These are phyloP conservation scores for Coleophora flavipennella DNA, from an alignment of 2,888 invertebrate genomes.

Conservation along the genomic window DNA sequence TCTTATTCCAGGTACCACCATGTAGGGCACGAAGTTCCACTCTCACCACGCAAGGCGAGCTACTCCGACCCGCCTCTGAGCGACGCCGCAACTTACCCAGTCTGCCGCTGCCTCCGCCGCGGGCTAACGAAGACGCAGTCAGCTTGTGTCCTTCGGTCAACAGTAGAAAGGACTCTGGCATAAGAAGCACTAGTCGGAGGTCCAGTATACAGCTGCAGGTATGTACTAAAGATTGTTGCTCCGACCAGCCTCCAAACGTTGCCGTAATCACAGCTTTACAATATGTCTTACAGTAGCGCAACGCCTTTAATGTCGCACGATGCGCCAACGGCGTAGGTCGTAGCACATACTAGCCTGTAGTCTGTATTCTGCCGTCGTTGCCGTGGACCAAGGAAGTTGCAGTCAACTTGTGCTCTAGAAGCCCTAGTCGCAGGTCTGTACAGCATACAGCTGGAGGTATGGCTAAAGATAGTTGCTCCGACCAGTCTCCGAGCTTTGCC, in stretches of 20 bases:
- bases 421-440: conserved; percentile 88
- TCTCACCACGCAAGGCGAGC: conserved; percentile 53
- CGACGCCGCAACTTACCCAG: conserved; percentile 59
- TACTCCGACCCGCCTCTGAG: conserved; percentile 40
- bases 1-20: conserved; percentile 52
- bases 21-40: conserved; percentile 64
- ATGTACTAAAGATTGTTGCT: not conserved
- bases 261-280: no score
- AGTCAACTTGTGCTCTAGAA: conserved; percentile 81
- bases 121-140: conserved; percentile 74
- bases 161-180: conserved; percentile 91
- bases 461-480: conserved; percentile 28
- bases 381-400: conserved; percentile 70
- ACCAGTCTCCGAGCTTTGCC: conserved; percentile 43
- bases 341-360: no score
- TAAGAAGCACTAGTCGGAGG: conserved; percentile 86
- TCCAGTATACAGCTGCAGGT: conserved; percentile 92
- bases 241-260: no score
- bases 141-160: conserved; percentile 84
- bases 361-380: conserved; percentile 43
- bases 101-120: conserved; percentile 38
- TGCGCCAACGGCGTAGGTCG: no score
- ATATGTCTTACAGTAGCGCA: no score
- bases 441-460: conserved; percentile 88
- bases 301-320: no score